Percentiles rank a stretch among this genome's conserved stretches.
phyloP scores from a whole-genome alignment of 2,888 invertebrate species.

The Calameuta pallipes region DNA sequence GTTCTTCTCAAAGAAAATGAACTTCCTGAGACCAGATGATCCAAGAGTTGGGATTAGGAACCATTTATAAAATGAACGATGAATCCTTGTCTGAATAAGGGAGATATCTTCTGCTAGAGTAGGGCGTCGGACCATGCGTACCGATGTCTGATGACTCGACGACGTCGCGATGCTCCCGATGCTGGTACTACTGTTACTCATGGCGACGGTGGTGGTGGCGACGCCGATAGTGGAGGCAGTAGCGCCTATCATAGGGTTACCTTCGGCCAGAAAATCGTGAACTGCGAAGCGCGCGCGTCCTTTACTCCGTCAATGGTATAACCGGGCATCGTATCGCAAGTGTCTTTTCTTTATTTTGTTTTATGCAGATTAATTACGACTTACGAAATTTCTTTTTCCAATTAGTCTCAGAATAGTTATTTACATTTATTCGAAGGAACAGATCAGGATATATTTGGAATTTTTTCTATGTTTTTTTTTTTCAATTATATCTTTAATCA shows the following conservation, averaged over 20 bases:
- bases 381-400: neutral
- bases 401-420: neutral
- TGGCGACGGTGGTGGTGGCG: neutral
- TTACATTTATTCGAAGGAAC: neutral
- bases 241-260: slow-evolving; percentile 5
- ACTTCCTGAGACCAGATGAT: neutral
- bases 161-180: neutral
- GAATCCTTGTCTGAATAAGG: neutral
- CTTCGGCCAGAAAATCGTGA: neutral
- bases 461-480: neutral
- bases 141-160: neutral
- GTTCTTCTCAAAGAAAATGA: neutral
- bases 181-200: neutral
- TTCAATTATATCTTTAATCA: neutral
- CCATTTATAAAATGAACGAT: neutral
- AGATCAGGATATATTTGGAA: neutral
- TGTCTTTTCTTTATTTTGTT: slow-evolving; percentile 24
- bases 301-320: slow-evolving; percentile 51
- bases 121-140: neutral
- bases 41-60: neutral
- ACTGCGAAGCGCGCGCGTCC: slow-evolving; percentile 22
- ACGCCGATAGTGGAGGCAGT: neutral
- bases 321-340: slow-evolving; percentile 55
- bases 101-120: neutral
- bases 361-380: neutral